Base-by-base conservation (phyloP, 2,797 vertebrate species). In the Oceanodroma leucorhoa region DNA sequence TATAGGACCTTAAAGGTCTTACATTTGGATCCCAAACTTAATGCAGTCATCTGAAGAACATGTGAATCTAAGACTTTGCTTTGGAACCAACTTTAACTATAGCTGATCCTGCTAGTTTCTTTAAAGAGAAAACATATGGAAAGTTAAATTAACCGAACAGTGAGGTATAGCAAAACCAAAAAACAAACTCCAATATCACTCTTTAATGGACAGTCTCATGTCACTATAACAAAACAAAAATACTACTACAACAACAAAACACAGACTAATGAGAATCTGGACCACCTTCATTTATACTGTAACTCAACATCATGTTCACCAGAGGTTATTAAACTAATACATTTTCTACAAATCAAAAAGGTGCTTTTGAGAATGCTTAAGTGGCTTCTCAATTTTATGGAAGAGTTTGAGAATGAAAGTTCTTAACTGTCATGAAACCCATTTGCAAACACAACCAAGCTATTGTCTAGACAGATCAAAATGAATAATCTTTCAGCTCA, bases 71-170 rank as follows among this genome's bases (percentile, higher is more conserved):
- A 57, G n/a, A 9, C 30, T 61, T 41, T 36, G 22, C 48, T 70
- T 58, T 80, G 46, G n/a, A 32, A 2, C 4, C 55, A 27, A 29
- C 60, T 45, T 15, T 12, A 41, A 10, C 34, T 34, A 24, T 19
- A 38, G 43, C 45, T 66, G 18, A 34, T 61, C 21, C 54, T 41
- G 36, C 34, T 17, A 30, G n/a, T 41, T 55, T 66, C 34, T 61
- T 38, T 18, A 11, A 61, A 24, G 9, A 61, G 13, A 29, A 45
- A 7, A 1, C 0, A 4, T 18, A 24, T 0, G 6, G 18, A 38
- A 48, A 81, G 13, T 15, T n/a, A 34, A 61, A 26, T 16, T 29
- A 19, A 60, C 16, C 10, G 6, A 29, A 29, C 8, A 30, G 17
- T 1, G 11, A 60, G 16, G 34, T 29, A 23, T 2, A 27, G 22